These are phyloP conservation scores for Salmo trutta DNA, from an alignment of 2,797 vertebrate genomes.

Conservation along the genomic window DNA sequence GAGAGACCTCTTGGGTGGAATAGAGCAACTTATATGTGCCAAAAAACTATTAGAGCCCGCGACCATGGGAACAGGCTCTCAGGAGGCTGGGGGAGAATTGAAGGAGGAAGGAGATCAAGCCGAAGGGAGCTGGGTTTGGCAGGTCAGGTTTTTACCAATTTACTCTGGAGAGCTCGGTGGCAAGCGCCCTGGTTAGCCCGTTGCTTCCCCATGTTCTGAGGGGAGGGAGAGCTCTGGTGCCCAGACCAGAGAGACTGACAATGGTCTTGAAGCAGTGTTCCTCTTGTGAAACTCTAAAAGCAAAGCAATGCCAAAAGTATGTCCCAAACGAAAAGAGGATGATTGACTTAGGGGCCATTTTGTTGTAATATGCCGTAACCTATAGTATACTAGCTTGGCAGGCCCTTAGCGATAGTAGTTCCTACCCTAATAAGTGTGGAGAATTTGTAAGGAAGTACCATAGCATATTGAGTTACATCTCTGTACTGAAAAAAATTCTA, in stretches of 20 bases:
- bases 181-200: background rate
- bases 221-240: background rate
- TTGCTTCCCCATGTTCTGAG: conserved; percentile 5
- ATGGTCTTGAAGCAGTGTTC: background rate
- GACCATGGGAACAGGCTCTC: conserved; percentile 58
- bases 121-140: conserved; percentile 53
- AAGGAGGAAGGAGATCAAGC: conserved; percentile 39
- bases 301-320: background rate
- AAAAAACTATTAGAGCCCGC: conserved; percentile 58
- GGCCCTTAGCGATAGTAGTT: conserved; percentile 47
- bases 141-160: conserved; percentile 46
- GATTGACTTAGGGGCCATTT: conserved; percentile 33
- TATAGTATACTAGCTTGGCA: conserved; percentile 35
- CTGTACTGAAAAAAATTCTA: conserved; percentile 20
- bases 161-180: conserved; percentile 31
- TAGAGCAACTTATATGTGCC: conserved; percentile 45
- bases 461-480: conserved; percentile 61
- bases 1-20: conserved; percentile 58
- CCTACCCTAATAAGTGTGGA: conserved; percentile 54
- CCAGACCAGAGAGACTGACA: background rate
- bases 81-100: conserved; percentile 47
- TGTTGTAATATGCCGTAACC: conserved; percentile 51
- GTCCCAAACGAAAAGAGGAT: conserved; percentile 7
- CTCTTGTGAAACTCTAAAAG: background rate
- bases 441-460: conserved; percentile 59